Conservation (phyloP, 2,888 invertebrate species). For the Steromphala cineraria region DNA sequence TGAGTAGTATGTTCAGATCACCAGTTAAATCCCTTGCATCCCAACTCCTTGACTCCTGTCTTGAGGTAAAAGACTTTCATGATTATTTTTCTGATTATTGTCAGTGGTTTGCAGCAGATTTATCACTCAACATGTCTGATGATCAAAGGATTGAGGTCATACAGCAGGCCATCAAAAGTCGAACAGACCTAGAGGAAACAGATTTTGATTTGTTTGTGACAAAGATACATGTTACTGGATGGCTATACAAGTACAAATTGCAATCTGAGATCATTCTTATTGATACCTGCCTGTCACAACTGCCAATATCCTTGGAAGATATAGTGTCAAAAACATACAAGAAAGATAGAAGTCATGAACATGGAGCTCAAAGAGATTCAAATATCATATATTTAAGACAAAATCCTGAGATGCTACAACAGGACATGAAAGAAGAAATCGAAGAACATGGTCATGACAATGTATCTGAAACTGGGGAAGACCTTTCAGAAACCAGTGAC, state of each 20-base stretch:
- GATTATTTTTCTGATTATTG: constrained; percentile 18
- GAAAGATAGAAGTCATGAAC: too few species aligned
- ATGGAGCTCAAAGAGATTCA: too few species aligned
- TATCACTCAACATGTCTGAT: neutral
- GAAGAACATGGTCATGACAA: too few species aligned
- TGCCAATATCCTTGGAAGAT: neutral
- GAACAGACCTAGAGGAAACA: neutral
- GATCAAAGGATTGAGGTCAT: neutral
- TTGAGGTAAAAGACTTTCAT: neutral
- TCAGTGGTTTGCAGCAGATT: neutral
- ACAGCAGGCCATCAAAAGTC: neutral
- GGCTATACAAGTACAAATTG: neutral
- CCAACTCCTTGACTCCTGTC: neutral
- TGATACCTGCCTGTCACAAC: constrained; percentile 1
- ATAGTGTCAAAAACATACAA: neutral
- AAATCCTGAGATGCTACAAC: too few species aligned
- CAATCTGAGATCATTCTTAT: neutral
- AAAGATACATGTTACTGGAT: neutral
- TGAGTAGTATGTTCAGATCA: neutral
- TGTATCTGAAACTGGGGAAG: too few species aligned
- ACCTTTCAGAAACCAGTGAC: too few species aligned
- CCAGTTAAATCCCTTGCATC: neutral
- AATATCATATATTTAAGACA: too few species aligned
- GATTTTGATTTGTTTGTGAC: constrained; percentile 11
- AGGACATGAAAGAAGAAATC: too few species aligned